A percentile compares a stretch with the other conserved stretches of the same genome.
Evolutionary conservation across 2,888 invertebrate genomes (phyloP).

Genomic region (Chrysodeixis includens): DNA sequence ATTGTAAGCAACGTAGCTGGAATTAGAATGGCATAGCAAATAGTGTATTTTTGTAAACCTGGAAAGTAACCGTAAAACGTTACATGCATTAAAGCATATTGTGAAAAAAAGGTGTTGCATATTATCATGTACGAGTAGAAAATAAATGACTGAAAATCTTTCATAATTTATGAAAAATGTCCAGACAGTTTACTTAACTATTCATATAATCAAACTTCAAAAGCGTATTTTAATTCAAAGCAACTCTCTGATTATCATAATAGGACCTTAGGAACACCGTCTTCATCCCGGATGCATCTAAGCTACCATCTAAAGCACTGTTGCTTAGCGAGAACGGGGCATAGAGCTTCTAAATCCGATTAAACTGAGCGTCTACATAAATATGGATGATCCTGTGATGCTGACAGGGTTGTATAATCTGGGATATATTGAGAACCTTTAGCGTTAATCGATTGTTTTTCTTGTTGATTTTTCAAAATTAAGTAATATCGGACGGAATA

Average conservation of each 20-base stretch:
- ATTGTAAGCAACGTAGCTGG: no score
- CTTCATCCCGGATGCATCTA: constrained; percentile 34
- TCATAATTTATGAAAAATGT: no score
- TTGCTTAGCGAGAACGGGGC: constrained; percentile 38
- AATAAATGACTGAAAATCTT: no score
- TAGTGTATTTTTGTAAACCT: no score
- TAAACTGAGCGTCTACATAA: constrained; percentile 63
- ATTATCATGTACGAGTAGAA: no score
- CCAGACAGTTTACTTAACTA: no score
- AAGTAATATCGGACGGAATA: no score
- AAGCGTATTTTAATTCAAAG: background rate
- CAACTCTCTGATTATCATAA: constrained; percentile 18
- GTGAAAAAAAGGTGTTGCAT: no score
- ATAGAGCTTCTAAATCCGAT: constrained; percentile 57
- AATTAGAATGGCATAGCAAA: no score
- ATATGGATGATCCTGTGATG: constrained; percentile 66
- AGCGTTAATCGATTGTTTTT: constrained; percentile 20
- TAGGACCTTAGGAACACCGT: constrained; percentile 14
- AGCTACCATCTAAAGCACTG: constrained; percentile 34
- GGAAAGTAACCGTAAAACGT: no score
- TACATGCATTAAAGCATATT: no score
- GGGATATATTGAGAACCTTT: constrained; percentile 46
- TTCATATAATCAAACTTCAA: no score
- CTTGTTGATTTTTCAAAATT: background rate
- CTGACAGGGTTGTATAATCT: constrained; percentile 65